phyloP scores from a whole-genome alignment of 2,888 invertebrate genomes.

The Heliconius ethilla region DNA sequence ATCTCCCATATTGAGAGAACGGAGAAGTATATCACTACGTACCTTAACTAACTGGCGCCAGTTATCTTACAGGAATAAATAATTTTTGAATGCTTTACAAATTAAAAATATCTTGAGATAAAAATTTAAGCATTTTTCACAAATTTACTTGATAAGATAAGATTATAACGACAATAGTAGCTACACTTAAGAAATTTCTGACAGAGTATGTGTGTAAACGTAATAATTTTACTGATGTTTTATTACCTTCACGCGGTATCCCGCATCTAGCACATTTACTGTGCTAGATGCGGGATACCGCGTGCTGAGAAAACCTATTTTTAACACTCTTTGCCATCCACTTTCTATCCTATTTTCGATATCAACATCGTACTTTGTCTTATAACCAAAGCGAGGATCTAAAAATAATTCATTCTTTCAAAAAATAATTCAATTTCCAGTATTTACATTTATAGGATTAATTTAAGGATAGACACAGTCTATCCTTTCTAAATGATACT shows the following conservation, averaged over 20 bases:
- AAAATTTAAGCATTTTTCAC: background rate
- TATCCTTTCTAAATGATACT: too few relatives aligned
- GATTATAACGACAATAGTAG: background rate
- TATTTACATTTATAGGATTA: too few relatives aligned
- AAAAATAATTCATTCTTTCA: too few relatives aligned
- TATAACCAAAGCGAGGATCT: too few relatives aligned
- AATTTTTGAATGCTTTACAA: background rate
- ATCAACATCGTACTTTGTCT: too few relatives aligned
- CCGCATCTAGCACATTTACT: background rate
- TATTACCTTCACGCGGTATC: background rate
- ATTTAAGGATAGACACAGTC: too few relatives aligned
- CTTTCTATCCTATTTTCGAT: background rate
- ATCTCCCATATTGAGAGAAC: background rate
- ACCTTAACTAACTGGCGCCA: background rate
- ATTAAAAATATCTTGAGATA: background rate
- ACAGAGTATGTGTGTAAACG: background rate
- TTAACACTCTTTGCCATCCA: background rate
- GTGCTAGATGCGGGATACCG: too few relatives aligned
- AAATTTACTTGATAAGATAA: background rate
- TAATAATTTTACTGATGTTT: background rate
- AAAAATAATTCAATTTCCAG: too few relatives aligned
- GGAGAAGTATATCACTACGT: background rate
- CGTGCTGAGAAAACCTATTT: too few relatives aligned
- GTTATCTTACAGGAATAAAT: background rate
- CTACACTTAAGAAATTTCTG: slow-evolving; percentile 1